A percentile compares a stretch with the other conserved stretches of the same genome.
phyloP scores from a whole-genome alignment of 1,140 invertebrate species.

The Drosophila ironensis region DNA sequence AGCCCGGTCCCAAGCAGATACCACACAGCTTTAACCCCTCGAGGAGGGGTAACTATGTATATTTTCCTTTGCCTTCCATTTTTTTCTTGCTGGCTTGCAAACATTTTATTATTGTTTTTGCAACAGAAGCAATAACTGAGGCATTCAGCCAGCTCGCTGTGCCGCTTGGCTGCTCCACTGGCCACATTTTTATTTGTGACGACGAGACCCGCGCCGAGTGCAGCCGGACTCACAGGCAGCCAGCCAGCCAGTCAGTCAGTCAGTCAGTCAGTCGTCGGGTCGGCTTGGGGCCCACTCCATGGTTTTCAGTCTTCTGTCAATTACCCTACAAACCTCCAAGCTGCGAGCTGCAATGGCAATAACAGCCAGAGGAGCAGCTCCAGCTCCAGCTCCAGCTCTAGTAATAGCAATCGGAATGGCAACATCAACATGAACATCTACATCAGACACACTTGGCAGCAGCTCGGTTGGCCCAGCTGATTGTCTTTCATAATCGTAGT shows the following conservation, averaged over 20 bases:
- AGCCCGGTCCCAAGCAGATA: slow-evolving; percentile 43
- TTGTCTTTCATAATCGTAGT: slow-evolving; percentile 75
- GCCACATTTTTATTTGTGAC: slow-evolving; percentile 50
- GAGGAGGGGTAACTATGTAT: slow-evolving; percentile 29
- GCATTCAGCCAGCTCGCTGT: slow-evolving; percentile 58
- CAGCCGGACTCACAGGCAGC: slow-evolving; percentile 12
- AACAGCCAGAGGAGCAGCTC: too few relatives aligned
- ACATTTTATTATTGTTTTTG: slow-evolving; percentile 32
- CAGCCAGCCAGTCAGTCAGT: background rate
- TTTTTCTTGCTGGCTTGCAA: slow-evolving; percentile 1
- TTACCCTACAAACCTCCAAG: slow-evolving; percentile 75
- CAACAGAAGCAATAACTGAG: slow-evolving; percentile 57
- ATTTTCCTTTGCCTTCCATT: slow-evolving; percentile 5
- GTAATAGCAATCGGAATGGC: slow-evolving; percentile 6
- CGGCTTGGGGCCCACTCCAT: slow-evolving; percentile 24
- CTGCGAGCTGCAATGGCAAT: slow-evolving; percentile 2
- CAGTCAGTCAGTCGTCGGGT: background rate
- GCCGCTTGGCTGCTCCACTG: slow-evolving; percentile 70
- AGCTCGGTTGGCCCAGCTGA: slow-evolving; percentile 54
- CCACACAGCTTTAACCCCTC: slow-evolving; percentile 48
- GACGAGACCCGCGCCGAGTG: background rate
- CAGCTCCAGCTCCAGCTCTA: too few relatives aligned
- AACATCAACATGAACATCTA: slow-evolving; percentile 31
- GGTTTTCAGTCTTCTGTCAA: slow-evolving; percentile 57
- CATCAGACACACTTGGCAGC: slow-evolving; percentile 3